Evolutionary conservation across 2,113 vertebrate species (phyloP).

Genomic region (Alces alces): DNA sequence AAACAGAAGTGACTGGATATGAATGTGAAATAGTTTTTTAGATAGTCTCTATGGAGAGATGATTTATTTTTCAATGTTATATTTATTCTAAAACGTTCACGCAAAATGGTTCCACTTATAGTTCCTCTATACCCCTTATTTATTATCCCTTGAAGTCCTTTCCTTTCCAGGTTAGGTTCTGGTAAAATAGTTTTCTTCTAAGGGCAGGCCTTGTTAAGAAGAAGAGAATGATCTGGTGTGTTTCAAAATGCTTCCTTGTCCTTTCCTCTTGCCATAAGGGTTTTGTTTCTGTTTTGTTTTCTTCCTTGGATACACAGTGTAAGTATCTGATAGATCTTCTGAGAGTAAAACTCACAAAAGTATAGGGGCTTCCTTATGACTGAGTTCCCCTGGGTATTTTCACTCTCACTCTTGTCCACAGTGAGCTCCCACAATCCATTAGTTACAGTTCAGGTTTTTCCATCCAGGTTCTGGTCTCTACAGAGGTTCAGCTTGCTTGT

Average conservation of each 20-base stretch:
- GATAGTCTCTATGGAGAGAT: not conserved
- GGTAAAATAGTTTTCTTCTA: not conserved
- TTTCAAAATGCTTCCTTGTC: not conserved
- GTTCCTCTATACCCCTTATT: not conserved
- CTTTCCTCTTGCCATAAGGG: not conserved
- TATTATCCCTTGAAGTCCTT: not conserved
- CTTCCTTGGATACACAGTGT: not conserved
- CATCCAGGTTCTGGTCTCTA: not conserved
- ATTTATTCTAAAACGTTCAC: not conserved
- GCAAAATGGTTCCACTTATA: not conserved
- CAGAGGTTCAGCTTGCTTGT: not conserved
- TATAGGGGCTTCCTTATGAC: not conserved
- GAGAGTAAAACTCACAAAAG: not conserved
- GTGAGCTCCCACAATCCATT: not conserved
- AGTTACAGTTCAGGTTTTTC: not conserved
- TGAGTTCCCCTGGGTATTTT: not conserved
- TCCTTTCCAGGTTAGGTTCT: not conserved
- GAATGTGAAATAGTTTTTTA: not conserved
- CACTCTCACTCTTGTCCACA: not conserved
- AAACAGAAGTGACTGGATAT: not conserved
- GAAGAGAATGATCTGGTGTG: not conserved
- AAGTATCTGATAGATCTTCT: not conserved
- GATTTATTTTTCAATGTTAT: not conserved
- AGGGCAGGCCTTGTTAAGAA: not conserved
- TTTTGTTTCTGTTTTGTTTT: not conserved